Evolutionary conservation across 2,888 invertebrate genomes (phyloP).

Genomic region (Pycnomerus fuliginosus): DNA sequence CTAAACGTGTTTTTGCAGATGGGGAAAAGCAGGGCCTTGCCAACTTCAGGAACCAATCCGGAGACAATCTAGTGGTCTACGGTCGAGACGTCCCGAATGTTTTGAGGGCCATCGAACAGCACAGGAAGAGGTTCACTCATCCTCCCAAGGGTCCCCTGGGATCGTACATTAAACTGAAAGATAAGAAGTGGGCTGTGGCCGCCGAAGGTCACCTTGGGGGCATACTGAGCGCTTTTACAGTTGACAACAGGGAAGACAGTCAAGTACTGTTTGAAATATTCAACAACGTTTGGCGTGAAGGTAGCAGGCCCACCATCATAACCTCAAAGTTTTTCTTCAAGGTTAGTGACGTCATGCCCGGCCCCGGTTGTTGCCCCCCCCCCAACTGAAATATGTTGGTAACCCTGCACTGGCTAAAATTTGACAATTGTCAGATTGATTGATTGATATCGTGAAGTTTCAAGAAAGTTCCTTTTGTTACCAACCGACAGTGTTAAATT

Average conservation of each 20-base stretch:
- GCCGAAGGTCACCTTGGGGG: slow-evolving; percentile 70
- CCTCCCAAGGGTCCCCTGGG: slow-evolving; percentile 83
- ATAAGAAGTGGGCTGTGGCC: slow-evolving; percentile 74
- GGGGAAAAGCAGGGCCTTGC: slow-evolving; percentile 54
- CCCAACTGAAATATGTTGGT: too few relatives aligned
- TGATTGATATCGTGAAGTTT: too few relatives aligned
- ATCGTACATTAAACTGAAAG: slow-evolving; percentile 66
- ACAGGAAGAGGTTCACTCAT: slow-evolving; percentile 60
- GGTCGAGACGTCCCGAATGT: slow-evolving; percentile 67
- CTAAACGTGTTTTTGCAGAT: too few relatives aligned
- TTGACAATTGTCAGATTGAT: too few relatives aligned
- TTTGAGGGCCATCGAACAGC: slow-evolving; percentile 58
- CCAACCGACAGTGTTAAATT: too few relatives aligned
- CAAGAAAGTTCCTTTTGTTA: too few relatives aligned
- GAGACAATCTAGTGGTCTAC: slow-evolving; percentile 67
- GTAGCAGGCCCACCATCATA: slow-evolving; percentile 61
- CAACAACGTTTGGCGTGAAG: slow-evolving; percentile 47
- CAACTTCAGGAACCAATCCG: slow-evolving; percentile 57
- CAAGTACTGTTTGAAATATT: slow-evolving; percentile 56
- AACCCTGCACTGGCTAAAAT: too few relatives aligned
- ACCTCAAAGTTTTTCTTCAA: slow-evolving; percentile 62
- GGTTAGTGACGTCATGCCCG: too few relatives aligned
- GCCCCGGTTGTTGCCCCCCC: too few relatives aligned
- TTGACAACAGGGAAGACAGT: slow-evolving; percentile 66
- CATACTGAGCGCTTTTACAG: slow-evolving; percentile 62